phyloP scores from a whole-genome alignment of 2,113 vertebrate species.

The Nipponia nippon region DNA sequence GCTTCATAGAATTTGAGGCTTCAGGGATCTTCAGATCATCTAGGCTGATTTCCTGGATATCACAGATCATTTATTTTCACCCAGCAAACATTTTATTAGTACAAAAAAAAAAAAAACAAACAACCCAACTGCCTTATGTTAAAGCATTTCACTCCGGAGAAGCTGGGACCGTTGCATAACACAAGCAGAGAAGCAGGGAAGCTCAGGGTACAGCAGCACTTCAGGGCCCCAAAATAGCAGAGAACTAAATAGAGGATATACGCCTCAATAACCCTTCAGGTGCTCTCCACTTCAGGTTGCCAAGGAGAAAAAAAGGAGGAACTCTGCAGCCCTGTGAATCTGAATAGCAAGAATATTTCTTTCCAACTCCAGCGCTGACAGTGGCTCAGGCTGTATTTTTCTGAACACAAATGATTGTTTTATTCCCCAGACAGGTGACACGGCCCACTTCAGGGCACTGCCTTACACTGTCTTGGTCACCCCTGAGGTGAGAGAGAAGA shows the following conservation, averaged over 20 bases:
- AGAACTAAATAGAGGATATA: neutral
- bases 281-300: neutral
- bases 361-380: neutral
- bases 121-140: neutral
- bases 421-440: neutral
- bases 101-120: neutral
- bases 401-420: neutral
- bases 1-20: constrained; percentile 8
- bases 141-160: neutral
- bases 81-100: neutral
- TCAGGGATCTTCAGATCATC: neutral
- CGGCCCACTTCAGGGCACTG: neutral
- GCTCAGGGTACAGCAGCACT: neutral
- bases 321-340: neutral
- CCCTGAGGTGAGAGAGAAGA: neutral
- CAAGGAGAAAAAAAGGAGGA: neutral
- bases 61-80: constrained; percentile 38
- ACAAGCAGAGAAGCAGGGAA: neutral
- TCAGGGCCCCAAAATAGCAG: neutral
- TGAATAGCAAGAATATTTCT: neutral
- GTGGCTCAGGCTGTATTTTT: neutral
- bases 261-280: neutral
- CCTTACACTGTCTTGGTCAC: neutral
- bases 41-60: neutral
- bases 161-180: neutral